phyloP scores from a whole-genome alignment of 2,113 vertebrate genomes.

The Apeltes quadracus region DNA sequence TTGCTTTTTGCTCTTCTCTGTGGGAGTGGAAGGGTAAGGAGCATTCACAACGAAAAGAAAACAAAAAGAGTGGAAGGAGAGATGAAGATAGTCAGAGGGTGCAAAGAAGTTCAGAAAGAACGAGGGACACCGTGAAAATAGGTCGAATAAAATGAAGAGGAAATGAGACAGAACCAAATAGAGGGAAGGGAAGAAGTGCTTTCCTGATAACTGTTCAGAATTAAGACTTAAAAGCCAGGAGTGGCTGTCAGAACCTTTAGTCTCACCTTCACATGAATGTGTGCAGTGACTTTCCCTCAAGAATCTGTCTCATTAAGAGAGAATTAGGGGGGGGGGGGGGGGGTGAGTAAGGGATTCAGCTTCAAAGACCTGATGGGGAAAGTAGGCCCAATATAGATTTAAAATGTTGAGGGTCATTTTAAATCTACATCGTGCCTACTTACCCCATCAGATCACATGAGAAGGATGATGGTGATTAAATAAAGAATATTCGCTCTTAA shows the following conservation, averaged over 20 bases:
- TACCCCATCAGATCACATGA: no score
- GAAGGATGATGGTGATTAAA: constrained; percentile 6
- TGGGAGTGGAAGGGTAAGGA: constrained; percentile 35
- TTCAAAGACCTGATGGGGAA: constrained; percentile 25
- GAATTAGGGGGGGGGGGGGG: constrained; percentile 31
- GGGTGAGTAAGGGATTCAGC: constrained; percentile 10
- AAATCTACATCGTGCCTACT: neutral
- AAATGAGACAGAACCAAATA: neutral
- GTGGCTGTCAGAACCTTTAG: constrained; percentile 39
- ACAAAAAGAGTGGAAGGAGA: constrained; percentile 20
- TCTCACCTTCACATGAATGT: constrained; percentile 25
- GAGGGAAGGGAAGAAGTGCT: constrained; percentile 22
- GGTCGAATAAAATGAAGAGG: constrained; percentile 11
- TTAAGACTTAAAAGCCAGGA: constrained; percentile 36
- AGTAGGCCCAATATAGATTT: constrained; percentile 16
- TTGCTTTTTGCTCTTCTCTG: constrained; percentile 22
- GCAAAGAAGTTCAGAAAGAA: constrained; percentile 7
- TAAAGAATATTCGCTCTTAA: constrained; percentile 23
- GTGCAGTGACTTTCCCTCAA: constrained; percentile 19
- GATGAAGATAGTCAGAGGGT: constrained; percentile 20
- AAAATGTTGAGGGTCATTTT: constrained; percentile 7
- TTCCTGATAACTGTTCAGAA: constrained; percentile 21
- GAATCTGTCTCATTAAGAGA: constrained; percentile 49
- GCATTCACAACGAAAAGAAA: constrained; percentile 35
- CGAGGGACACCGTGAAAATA: neutral